Evolutionary conservation across 2,888 invertebrate species (phyloP), one percentile per base, ranked within the genome.

Genomic region (Aphidius colemani): DNA sequence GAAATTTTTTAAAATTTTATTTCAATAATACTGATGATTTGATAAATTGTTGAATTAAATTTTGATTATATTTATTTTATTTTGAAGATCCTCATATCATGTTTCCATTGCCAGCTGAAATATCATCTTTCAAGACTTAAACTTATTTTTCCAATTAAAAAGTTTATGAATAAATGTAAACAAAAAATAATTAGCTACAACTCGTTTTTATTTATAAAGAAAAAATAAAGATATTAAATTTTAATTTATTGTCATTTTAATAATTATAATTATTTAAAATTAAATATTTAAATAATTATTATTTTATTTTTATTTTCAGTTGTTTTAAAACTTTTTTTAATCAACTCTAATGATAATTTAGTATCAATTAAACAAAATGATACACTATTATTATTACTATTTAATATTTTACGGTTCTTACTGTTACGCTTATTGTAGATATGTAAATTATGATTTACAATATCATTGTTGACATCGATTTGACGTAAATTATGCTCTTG

Each of bases 101-200:
- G 49, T 61, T 67, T 41, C 57, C 59, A 53, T 61, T 65, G 46
- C 51, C 63, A 45, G 58, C 67, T 65, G 65, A 53, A 63, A 65
- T 18, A 11, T 48, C 11, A 51, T 8, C n/a, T 51, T 30, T 39
- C 41, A 45, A 41, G 9, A 43, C 10, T 50, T 11, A 46, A 10
- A 9, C 4, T 11, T 7, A n/a, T 41, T 13, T 5, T 18, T 18
- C 13, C 13, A 30, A 59, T 46, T 7, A 11, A n/a, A 48, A 8
- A 41, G 2, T 43, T 56, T 45, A 30, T 41, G 1, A 13, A 7
- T 44, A 18, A 18, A 30, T 18, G 30, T 9, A 11, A 44, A 53
- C 0, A 13, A 58, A 18, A 18, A 43, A 45, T 5, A 57, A 8
- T n/a, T n/a, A 45, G 41, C 11, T 1, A 45, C 13, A 18, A n/a